A percentile compares a stretch with the other conserved stretches of the same genome.
Evolutionary conservation across 64 coral and sea anemone species (phyloP).

Genomic region (Orbicella faveolata): DNA sequence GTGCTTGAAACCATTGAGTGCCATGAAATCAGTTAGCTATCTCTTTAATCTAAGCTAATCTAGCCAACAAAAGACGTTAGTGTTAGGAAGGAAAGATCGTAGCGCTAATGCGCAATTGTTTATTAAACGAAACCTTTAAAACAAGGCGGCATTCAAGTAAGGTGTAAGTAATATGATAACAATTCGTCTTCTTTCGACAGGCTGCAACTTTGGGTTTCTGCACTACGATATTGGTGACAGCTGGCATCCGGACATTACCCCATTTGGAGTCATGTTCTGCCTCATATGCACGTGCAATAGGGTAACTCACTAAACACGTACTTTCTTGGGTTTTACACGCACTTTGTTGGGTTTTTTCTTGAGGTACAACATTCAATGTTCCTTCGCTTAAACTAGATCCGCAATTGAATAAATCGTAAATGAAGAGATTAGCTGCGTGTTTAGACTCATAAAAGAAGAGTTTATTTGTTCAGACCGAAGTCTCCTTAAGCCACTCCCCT

Average conservation of each 20-base stretch:
- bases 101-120: background rate
- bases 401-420: background rate
- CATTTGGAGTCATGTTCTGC: conserved; percentile 58
- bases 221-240: conserved; percentile 36
- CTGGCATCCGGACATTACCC: conserved; percentile 48
- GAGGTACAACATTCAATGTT: background rate
- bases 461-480: background rate
- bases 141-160: background rate
- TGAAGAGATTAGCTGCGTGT: background rate
- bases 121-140: background rate
- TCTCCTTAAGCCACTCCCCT: background rate
- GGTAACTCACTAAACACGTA: conserved; percentile 9
- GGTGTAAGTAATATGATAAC: background rate
- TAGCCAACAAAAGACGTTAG: background rate
- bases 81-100: background rate
- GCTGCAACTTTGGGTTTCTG: conserved; percentile 40
- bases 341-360: background rate
- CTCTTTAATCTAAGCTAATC: background rate
- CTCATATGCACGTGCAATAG: conserved; percentile 54
- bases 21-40: background rate
- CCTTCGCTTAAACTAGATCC: background rate
- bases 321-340: background rate
- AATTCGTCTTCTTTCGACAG: conserved; percentile 22
- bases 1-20: background rate
- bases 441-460: background rate